Evolutionary conservation across 2,113 vertebrate genomes (phyloP).

Genomic region (Dinomys branickii): DNA sequence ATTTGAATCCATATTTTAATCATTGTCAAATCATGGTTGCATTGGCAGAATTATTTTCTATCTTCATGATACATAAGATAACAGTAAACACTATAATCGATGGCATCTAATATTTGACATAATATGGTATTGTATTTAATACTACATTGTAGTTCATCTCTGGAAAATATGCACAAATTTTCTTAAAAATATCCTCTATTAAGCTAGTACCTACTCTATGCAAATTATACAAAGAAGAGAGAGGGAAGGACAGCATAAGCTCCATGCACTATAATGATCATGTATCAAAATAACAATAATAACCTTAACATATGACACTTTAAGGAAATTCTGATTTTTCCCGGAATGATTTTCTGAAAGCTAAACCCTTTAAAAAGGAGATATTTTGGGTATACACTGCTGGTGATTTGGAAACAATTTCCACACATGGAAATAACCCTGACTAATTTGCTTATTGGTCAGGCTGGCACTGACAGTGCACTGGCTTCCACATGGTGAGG

Average conservation of each 20-base stretch:
- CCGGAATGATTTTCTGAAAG: neutral
- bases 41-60: neutral
- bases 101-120: neutral
- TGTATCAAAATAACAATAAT: neutral
- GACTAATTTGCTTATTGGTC: neutral
- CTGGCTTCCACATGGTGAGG: neutral
- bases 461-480: neutral
- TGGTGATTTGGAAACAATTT: neutral
- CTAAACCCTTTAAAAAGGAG: constrained; percentile 5
- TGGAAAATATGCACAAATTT: neutral
- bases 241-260: neutral
- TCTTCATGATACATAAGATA: neutral
- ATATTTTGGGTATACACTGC: neutral
- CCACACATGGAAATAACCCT: neutral
- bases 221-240: neutral
- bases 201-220: neutral
- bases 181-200: neutral
- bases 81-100: neutral
- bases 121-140: neutral
- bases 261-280: neutral
- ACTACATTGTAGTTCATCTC: neutral
- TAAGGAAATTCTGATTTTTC: neutral
- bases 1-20: neutral
- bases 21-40: neutral
- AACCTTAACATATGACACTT: neutral